Conservation (phyloP, 2,113 vertebrate genomes). For the Recurvirostra avosetta region DNA sequence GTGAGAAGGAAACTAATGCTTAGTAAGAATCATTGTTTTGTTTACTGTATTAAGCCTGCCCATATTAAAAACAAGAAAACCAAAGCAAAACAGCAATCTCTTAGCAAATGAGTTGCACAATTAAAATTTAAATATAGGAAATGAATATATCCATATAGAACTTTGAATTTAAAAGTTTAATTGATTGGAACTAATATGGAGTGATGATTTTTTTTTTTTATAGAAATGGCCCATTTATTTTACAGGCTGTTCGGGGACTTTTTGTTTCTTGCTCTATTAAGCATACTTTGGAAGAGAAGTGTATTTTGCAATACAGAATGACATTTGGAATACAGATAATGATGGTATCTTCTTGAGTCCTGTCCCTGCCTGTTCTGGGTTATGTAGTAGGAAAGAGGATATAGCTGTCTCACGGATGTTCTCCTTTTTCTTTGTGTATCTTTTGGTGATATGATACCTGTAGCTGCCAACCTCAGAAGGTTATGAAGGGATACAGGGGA, state of each 20-base stretch:
- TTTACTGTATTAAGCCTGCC: not conserved
- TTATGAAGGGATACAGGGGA: not conserved
- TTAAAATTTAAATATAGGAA: not conserved
- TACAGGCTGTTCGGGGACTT: not conserved
- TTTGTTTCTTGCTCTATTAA: not conserved
- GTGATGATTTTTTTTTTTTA: not conserved
- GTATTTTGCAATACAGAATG: not conserved
- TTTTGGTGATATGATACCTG: not conserved
- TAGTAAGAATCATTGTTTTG: not conserved
- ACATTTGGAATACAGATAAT: not conserved
- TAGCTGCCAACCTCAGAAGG: not conserved
- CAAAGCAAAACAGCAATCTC: not conserved
- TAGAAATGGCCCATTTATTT: not conserved
- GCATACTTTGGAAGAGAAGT: not conserved
- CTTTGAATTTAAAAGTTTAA: not conserved
- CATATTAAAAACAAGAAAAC: not conserved
- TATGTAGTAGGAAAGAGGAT: not conserved
- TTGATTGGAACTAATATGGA: not conserved
- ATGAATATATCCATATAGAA: not conserved
- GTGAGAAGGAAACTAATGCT: not conserved
- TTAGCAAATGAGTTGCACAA: not conserved
- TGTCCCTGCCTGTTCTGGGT: not conserved
- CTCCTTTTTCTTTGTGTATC: not conserved
- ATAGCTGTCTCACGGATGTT: not conserved
- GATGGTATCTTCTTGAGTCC: accelerated